phyloP scores from a whole-genome alignment of 2,888 invertebrate genomes.

The Pterostichus madidus region DNA sequence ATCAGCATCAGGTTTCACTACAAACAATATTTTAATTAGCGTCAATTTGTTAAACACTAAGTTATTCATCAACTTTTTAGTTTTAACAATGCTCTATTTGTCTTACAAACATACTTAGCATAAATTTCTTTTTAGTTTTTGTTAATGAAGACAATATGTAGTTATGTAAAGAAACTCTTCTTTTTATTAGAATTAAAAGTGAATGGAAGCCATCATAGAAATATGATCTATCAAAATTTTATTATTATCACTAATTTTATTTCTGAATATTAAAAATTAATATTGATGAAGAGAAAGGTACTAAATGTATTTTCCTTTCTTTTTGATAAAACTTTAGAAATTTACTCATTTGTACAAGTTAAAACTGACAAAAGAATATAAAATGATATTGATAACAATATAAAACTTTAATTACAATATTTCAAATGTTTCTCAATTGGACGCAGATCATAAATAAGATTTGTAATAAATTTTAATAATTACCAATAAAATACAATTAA shows the following conservation, averaged over 20 bases:
- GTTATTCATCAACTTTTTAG: slow-evolving; percentile 19
- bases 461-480: slow-evolving; percentile 13
- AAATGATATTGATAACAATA: not conserved
- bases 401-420: too few relatives aligned
- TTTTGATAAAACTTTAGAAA: slow-evolving; percentile 14
- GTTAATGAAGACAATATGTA: slow-evolving; percentile 1
- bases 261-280: not conserved
- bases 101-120: not conserved
- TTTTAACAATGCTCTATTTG: slow-evolving; percentile 31
- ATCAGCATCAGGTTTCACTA: slow-evolving; percentile 22
- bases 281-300: slow-evolving; percentile 16
- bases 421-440: slow-evolving; percentile 6
- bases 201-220: not conserved
- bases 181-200: slow-evolving; percentile 19
- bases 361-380: not conserved
- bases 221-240: slow-evolving; percentile 23
- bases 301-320: not conserved
- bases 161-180: not conserved
- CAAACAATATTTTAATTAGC: slow-evolving; percentile 43
- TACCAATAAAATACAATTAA: slow-evolving; percentile 11
- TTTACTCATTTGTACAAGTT: not conserved
- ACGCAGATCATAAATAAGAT: not conserved
- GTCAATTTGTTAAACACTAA: slow-evolving; percentile 31
- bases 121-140: not conserved
- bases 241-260: not conserved